A percentile compares a stretch with the other conserved stretches of the same genome.
Conservation (phyloP, 2,113 vertebrate species). For the Sylvilagus bachmani region DNA sequence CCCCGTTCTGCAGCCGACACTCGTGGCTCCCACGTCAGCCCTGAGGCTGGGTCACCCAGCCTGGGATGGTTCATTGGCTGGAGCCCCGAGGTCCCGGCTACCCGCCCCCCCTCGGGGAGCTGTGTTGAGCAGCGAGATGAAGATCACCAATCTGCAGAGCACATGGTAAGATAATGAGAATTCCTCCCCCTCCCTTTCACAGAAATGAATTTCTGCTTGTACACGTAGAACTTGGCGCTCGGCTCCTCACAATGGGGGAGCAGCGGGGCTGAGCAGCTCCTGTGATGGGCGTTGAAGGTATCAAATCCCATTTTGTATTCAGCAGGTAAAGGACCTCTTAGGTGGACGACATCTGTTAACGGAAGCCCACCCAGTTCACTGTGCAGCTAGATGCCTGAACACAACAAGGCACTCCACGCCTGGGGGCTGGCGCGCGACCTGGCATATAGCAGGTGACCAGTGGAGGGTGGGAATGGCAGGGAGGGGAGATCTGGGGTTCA, state of each 20-base stretch:
- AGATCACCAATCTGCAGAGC: not conserved
- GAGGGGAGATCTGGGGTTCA: too few species aligned
- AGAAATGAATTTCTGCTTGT: not conserved
- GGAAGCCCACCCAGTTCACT: not conserved
- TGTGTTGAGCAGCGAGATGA: rapidly evolving
- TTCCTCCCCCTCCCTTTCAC: not conserved
- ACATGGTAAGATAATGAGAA: rapidly evolving
- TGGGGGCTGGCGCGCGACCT: rapidly evolving
- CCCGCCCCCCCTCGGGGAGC: not conserved
- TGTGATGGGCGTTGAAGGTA: not conserved
- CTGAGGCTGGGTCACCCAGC: too few species aligned
- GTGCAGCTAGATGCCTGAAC: too few species aligned
- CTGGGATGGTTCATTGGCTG: too few species aligned
- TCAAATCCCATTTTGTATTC: not conserved
- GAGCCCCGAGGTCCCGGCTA: too few species aligned
- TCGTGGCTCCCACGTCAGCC: too few species aligned
- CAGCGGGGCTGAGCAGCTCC: rapidly evolving
- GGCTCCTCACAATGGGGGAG: rapidly evolving
- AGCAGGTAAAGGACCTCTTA: not conserved
- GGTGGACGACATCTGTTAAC: not conserved
- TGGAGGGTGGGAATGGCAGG: rapidly evolving
- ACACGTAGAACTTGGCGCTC: rapidly evolving
- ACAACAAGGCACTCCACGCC: too few species aligned
- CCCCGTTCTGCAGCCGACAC: too few species aligned
- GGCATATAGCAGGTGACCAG: rapidly evolving